Conservation (phyloP, 2,888 invertebrate species). For the Parnassius apollo region DNA sequence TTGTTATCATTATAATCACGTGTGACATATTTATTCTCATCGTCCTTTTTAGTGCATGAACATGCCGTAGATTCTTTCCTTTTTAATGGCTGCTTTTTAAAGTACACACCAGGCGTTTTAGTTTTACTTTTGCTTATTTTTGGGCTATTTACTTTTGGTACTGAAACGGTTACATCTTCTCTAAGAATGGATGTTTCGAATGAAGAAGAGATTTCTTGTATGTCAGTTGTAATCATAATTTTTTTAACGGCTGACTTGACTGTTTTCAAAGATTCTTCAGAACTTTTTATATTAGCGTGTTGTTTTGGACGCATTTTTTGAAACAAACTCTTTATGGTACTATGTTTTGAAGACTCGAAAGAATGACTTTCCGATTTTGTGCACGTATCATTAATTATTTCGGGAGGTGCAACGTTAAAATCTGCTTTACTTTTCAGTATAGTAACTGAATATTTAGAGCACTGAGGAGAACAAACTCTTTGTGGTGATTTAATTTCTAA, state of each 20-base stretch:
- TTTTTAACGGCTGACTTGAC: conserved; percentile 2
- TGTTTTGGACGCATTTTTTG: conserved; percentile 9
- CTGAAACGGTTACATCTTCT: conserved; percentile 4
- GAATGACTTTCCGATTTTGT: conserved; percentile 7
- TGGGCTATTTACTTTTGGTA: background rate
- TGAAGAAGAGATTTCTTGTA: conserved; percentile 12
- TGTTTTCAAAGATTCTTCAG: conserved; percentile 7
- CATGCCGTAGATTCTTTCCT: conserved; percentile 39
- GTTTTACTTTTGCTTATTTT: conserved; percentile 25
- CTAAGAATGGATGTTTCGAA: conserved; percentile 1
- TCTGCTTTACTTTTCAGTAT: background rate
- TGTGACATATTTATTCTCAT: conserved; percentile 21
- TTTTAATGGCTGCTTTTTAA: conserved; percentile 45
- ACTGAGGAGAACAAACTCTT: background rate
- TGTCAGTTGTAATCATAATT: conserved; percentile 14
- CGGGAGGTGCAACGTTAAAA: background rate
- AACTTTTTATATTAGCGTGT: conserved; percentile 12
- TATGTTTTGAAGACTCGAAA: conserved; percentile 5
- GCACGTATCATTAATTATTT: conserved; percentile 3
- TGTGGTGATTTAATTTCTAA: background rate
- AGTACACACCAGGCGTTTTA: conserved; percentile 41
- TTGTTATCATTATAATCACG: conserved; percentile 1
- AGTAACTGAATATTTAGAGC: background rate
- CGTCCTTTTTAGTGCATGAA: conserved; percentile 10
- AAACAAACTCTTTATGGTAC: conserved; percentile 18